A percentile compares a stretch with the other conserved stretches of the same genome.
Conservation (phyloP, 2,797 vertebrate genomes). For the Takifugu rubripes region DNA sequence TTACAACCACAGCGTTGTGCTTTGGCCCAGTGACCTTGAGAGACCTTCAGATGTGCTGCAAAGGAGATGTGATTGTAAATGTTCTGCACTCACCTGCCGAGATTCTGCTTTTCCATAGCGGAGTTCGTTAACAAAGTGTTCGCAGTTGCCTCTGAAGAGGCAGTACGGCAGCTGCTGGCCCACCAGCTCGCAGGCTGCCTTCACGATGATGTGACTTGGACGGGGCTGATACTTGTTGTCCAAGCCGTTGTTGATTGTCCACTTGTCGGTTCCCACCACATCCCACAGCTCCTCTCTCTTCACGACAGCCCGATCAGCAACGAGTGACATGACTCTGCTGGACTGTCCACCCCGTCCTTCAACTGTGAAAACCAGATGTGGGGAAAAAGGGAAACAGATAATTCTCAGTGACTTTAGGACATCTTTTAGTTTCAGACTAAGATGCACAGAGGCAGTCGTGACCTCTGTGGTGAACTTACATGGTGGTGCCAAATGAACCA, state of each 20-base stretch:
- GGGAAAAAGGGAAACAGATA: neutral
- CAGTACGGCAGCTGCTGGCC: slow-evolving; percentile 72
- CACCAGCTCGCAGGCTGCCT: slow-evolving; percentile 64
- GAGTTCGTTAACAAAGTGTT: slow-evolving; percentile 84
- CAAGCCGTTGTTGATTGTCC: slow-evolving; percentile 79
- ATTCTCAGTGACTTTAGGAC: neutral
- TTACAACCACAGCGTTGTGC: too few relatives aligned
- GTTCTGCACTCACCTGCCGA: slow-evolving; percentile 70
- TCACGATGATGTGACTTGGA: slow-evolving; percentile 58
- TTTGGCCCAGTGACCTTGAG: too few relatives aligned
- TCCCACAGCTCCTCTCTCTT: slow-evolving; percentile 76
- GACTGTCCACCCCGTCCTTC: slow-evolving; percentile 64
- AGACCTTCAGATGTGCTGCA: too few relatives aligned
- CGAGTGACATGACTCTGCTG: slow-evolving; percentile 80
- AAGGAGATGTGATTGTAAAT: neutral
- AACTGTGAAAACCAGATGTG: slow-evolving; percentile 44
- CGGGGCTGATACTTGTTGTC: slow-evolving; percentile 69
- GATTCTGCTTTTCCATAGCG: slow-evolving; percentile 81
- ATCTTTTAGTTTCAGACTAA: neutral
- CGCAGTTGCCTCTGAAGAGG: slow-evolving; percentile 80
- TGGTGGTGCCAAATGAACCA: slow-evolving; percentile 78
- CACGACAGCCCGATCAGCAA: slow-evolving; percentile 77
- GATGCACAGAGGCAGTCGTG: neutral
- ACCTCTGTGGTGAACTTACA: slow-evolving; percentile 61
- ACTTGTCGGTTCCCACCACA: slow-evolving; percentile 70